phyloP scores from a whole-genome alignment of 2,888 invertebrate genomes.

The Idaea straminata region DNA sequence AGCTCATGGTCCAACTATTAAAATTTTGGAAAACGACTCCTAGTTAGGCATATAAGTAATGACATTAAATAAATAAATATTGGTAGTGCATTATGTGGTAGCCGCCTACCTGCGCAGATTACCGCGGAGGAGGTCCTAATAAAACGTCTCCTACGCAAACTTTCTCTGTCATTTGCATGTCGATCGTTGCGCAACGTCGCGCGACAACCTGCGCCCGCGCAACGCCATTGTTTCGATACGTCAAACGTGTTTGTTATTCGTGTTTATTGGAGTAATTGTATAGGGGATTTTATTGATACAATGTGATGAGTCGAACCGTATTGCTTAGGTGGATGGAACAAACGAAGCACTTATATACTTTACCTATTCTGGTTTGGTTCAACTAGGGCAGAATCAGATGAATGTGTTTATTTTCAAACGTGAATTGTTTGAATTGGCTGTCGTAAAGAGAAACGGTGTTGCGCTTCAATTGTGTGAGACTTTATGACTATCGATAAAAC shows the following conservation, averaged over 20 bases:
- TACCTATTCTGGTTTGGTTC: not conserved
- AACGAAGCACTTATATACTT: not conserved
- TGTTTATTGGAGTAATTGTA: not conserved
- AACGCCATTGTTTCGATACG: constrained; percentile 26
- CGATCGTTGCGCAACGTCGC: constrained; percentile 3
- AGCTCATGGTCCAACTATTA: no score
- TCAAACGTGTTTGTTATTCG: not conserved
- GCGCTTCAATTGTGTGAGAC: not conserved
- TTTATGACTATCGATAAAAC: not conserved
- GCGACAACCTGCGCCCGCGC: constrained; percentile 13
- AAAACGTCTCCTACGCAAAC: constrained; percentile 28
- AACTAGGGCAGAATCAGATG: not conserved
- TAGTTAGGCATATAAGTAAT: no score
- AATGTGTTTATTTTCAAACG: constrained; percentile 1
- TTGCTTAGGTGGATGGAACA: not conserved
- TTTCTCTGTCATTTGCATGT: constrained; percentile 35
- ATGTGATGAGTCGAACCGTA: not conserved
- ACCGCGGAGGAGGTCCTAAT: constrained; percentile 27
- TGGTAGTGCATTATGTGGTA: not conserved
- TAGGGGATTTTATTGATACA: not conserved
- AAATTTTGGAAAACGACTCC: no score
- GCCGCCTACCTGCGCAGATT: constrained; percentile 21
- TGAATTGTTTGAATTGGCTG: not conserved
- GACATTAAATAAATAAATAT: not conserved
- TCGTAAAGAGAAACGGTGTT: not conserved